phyloP scores from a whole-genome alignment of 2,113 vertebrate species.

The Ramphastos sulfuratus region DNA sequence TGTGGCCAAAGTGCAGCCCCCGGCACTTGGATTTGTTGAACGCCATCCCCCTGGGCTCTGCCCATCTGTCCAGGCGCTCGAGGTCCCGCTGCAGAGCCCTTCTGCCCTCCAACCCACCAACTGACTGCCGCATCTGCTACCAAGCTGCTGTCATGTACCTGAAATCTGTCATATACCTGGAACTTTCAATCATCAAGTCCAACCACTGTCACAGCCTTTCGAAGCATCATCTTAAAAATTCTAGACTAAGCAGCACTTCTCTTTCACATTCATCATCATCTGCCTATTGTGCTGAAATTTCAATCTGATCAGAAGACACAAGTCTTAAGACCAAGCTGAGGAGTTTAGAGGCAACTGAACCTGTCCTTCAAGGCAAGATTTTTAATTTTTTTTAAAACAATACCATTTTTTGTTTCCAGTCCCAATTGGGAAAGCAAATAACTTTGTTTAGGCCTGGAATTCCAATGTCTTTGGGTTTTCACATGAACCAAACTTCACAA shows the following conservation, averaged over 20 bases:
- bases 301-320: not conserved
- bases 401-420: not conserved
- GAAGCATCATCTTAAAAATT: not conserved
- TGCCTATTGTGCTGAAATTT: not conserved
- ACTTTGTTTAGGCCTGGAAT: not conserved
- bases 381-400: not conserved
- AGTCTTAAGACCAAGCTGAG: fast-evolving
- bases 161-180: not conserved
- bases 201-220: not conserved
- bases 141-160: not conserved
- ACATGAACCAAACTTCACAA: not conserved
- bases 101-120: too few species aligned
- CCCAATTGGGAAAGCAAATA: not conserved
- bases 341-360: not conserved
- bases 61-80: too few species aligned
- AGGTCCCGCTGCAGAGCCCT: too few species aligned
- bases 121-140: not conserved
- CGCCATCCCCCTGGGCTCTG: too few species aligned
- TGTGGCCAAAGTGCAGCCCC: too few species aligned
- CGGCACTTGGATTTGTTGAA: too few species aligned
- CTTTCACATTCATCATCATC: not conserved
- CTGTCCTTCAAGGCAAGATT: not conserved
- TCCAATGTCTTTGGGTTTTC: not conserved
- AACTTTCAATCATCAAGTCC: not conserved
- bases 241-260: not conserved